phyloP scores from a whole-genome alignment of 2,888 invertebrate species.

The Drosophila kuntzei region DNA sequence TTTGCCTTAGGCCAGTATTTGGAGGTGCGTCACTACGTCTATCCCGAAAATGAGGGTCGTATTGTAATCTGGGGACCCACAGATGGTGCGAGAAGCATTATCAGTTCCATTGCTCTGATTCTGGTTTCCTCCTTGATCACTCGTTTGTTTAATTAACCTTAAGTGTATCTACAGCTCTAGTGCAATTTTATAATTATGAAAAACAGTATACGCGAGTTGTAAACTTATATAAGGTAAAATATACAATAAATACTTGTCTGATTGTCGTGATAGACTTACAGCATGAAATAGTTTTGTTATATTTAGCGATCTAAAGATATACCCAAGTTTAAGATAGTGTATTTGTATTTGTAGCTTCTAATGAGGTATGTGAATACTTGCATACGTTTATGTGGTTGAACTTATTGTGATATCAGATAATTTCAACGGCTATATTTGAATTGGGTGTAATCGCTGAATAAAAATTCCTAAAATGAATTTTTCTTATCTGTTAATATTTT shows the following conservation, averaged over 20 bases:
- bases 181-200: conserved; percentile 9
- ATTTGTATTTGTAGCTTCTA: conserved; percentile 23
- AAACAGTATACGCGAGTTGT: conserved; percentile 13
- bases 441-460: neutral
- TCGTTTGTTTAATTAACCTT: conserved; percentile 42
- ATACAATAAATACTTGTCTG: conserved; percentile 30
- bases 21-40: conserved; percentile 87
- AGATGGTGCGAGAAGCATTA: conserved; percentile 39
- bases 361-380: neutral
- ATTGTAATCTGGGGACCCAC: conserved; percentile 81
- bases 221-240: conserved; percentile 24
- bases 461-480: neutral
- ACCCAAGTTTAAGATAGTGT: neutral
- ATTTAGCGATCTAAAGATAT: conserved; percentile 18
- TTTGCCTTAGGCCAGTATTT: conserved; percentile 88
- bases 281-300: neutral
- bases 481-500: no score
- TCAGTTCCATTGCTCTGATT: conserved; percentile 50
- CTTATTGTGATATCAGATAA: conserved; percentile 7
- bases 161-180: neutral
- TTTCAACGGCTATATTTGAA: neutral
- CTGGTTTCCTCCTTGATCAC: conserved; percentile 44
- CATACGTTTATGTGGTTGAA: conserved; percentile 12
- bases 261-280: conserved; percentile 21
- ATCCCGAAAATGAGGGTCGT: conserved; percentile 89